These are phyloP conservation scores for Arrhamphus sclerolepis DNA, from an alignment of 2,797 vertebrate species.

Conservation along the genomic window DNA sequence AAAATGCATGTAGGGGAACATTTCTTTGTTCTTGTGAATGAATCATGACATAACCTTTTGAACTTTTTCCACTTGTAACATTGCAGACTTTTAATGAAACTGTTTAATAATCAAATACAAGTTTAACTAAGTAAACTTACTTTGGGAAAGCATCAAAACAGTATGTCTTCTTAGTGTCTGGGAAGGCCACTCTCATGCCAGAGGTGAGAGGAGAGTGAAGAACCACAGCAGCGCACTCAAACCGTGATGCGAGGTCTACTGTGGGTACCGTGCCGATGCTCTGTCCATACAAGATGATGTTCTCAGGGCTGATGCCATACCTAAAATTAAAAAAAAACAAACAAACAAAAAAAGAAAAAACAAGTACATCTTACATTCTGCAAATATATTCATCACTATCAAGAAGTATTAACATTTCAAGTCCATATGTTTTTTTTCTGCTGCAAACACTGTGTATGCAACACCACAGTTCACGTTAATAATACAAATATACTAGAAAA, in stretches of 20 bases:
- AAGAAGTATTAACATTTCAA: neutral
- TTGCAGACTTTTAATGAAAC: no score
- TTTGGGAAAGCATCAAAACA: conserved; percentile 98
- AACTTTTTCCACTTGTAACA: no score
- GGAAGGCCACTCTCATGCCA: conserved; percentile 97
- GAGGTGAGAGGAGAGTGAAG: conserved; percentile 97
- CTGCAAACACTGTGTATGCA: no score
- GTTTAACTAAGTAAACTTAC: conserved; percentile 70
- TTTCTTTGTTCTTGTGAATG: no score
- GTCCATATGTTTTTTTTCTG: neutral
- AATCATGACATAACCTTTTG: no score
- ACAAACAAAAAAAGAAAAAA: no score
- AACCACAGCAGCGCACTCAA: conserved; percentile 95
- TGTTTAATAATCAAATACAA: no score
- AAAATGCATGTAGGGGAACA: no score
- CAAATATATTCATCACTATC: neutral
- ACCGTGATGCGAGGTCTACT: conserved; percentile 94
- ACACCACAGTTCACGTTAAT: no score
- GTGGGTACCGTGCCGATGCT: conserved; percentile 98
- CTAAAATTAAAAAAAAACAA: no score
- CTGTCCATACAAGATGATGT: conserved; percentile 95
- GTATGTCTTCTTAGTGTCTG: conserved; percentile 98
- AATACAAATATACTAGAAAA: no score
- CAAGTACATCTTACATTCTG: neutral
- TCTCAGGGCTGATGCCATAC: conserved; percentile 97